Conservation (phyloP, 2,888 invertebrate species). For the Patella depressa region DNA sequence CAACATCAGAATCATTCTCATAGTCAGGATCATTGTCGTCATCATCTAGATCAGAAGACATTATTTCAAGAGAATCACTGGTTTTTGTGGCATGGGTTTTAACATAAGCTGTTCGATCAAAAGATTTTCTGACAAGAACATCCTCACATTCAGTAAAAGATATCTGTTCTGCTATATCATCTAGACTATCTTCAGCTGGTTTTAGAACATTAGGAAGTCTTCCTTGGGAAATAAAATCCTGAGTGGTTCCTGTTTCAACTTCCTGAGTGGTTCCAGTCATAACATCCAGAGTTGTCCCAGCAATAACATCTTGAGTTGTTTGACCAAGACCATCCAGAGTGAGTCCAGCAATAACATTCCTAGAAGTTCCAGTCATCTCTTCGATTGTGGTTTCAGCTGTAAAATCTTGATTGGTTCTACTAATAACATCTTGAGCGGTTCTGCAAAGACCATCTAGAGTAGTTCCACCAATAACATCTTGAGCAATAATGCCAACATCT, state of each 20-base stretch:
- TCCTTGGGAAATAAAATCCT: background rate
- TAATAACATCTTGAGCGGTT: no score
- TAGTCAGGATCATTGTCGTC: background rate
- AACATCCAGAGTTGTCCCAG: background rate
- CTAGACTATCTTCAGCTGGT: background rate
- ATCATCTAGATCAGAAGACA: background rate
- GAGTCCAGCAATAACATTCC: background rate
- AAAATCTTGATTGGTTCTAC: no score
- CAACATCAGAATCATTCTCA: slow-evolving; percentile 3
- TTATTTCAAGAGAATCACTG: background rate
- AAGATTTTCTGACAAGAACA: background rate
- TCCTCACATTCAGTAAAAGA: background rate
- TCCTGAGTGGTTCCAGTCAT: background rate
- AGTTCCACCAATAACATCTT: no score
- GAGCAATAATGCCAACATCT: no score
- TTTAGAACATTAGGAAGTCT: background rate
- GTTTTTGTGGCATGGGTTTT: no score
- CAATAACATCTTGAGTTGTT: background rate
- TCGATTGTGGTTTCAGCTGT: no score
- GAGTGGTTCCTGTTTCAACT: background rate
- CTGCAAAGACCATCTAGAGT: no score
- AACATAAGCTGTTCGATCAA: background rate
- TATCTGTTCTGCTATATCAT: background rate
- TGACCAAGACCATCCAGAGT: no score
- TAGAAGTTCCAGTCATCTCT: background rate